These are phyloP conservation scores for Drosophila biarmipes DNA, from an alignment of 1,140 invertebrate genomes.

Conservation along the genomic window DNA sequence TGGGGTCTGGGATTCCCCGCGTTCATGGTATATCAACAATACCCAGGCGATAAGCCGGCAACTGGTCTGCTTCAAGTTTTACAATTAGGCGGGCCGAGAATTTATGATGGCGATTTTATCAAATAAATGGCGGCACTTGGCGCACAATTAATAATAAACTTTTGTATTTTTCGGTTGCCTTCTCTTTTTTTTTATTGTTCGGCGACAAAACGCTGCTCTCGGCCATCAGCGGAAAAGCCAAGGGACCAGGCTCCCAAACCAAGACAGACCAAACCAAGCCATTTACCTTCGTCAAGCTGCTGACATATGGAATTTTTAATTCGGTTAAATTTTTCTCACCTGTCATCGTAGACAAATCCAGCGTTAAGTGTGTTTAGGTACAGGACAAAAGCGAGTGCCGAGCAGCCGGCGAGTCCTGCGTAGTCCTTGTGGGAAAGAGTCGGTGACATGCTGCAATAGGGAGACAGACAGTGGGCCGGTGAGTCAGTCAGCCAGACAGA, in stretches of 20 bases:
- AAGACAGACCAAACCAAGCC: conserved; percentile 10
- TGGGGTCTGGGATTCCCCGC: conserved; percentile 30
- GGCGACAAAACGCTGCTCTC: conserved; percentile 55
- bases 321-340: conserved; percentile 85
- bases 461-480: conserved; percentile 16
- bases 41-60: conserved; percentile 48
- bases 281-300: conserved; percentile 80
- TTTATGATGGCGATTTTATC: conserved; percentile 80
- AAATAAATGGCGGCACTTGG: conserved; percentile 79
- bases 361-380: conserved; percentile 95
- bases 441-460: conserved; percentile 45
- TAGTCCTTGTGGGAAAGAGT: conserved; percentile 87
- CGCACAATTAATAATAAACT: conserved; percentile 80
- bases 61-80: conserved; percentile 68
- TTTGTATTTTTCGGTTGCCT: conserved; percentile 40
- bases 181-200: conserved; percentile 18
- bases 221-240: conserved; percentile 23
- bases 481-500: conserved; percentile 17
- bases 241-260: neutral
- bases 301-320: conserved; percentile 85
- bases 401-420: conserved; percentile 89
- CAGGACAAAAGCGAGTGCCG: conserved; percentile 90
- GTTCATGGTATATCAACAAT: conserved; percentile 38
- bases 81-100: conserved; percentile 72
- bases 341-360: conserved; percentile 97